Percentiles rank a stretch among this genome's conserved stretches.
These are phyloP conservation scores for Aegotheles bennettii DNA, from an alignment of 2,113 vertebrate species.

Conservation along the genomic window DNA sequence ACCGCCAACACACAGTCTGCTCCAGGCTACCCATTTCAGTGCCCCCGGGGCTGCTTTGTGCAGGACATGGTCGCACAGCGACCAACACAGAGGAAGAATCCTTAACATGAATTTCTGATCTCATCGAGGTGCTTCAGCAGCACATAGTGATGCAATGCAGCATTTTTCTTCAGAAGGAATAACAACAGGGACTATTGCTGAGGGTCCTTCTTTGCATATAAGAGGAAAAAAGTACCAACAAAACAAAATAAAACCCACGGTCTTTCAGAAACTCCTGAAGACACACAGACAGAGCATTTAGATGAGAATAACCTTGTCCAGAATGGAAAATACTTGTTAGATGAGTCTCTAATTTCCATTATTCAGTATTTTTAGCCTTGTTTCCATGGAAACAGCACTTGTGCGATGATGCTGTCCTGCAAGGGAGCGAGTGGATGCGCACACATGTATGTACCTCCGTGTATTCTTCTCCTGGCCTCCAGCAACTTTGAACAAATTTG, in stretches of 20 bases:
- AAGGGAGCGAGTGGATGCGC: neutral
- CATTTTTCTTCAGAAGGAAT: neutral
- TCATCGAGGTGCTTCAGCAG: neutral
- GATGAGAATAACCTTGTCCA: constrained; percentile 17
- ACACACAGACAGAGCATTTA: neutral
- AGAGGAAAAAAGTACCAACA: neutral
- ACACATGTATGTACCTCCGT: neutral
- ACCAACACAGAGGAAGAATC: neutral
- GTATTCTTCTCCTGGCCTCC: neutral
- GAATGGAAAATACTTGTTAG: constrained; percentile 8
- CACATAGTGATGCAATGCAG: neutral
- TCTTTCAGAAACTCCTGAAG: neutral
- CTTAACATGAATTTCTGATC: neutral
- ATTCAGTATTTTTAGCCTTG: constrained; percentile 48
- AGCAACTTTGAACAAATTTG: neutral
- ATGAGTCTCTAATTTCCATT: constrained; percentile 4
- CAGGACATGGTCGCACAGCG: accelerated
- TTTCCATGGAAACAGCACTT: constrained; percentile 59
- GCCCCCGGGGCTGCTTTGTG: neutral
- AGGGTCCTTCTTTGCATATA: neutral
- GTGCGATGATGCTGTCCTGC: neutral
- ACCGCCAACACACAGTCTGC: accelerated
- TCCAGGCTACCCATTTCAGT: neutral
- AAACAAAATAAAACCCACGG: neutral
- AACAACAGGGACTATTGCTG: neutral